Base-by-base conservation (phyloP, 2,113 vertebrate species). In the Salvelinus fontinalis region DNA sequence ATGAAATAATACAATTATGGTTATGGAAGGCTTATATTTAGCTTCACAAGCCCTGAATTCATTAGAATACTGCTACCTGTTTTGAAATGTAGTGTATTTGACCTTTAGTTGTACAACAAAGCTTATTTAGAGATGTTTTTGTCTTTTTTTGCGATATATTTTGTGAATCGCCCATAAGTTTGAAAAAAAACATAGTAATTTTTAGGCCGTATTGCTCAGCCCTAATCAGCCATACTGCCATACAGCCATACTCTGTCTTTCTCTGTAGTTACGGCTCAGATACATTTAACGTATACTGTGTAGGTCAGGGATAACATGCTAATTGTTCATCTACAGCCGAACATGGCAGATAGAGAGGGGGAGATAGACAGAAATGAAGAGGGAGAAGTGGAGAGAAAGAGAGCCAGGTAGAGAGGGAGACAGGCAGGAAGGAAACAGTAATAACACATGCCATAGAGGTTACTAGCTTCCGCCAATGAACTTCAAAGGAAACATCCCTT, bases 381-480 rank as follows among this genome's bases (percentile, higher is more conserved):
- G 7, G 34, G 34, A 34, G 62, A 8, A 16, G 8, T 24, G 59
- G 54, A 62, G 57, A 13, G 71, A 31, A 34, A 49, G 16, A 20
- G 71, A 62, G 27, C 24, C 18, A 60, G 14, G n/a, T 54, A 64
- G 20, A 31, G 71, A 73, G 44, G 11, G 34, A 31, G 62, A 16
- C 22, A 22, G 49, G 71, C 31, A 34, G 60, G n/a, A n/a, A 66
- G 44, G 7, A 29, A 13, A 57, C 51, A 57, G 51, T 57, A 57
- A 39, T 34, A 34, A 54, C 51, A 54, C 51, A 57, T 3, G 12
- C 14, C 20, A 57, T 20, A 57, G 54, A 57, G 54, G 54, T 20
- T 76, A 76, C 83, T 78, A 74, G 64, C 57, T 16, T 26, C 57
- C 1, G 49, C 71, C 71, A 62, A 83, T 81, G 48, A 16, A 16